Evolutionary conservation across 1,140 invertebrate species (phyloP).

Genomic region (Battus philenor): DNA sequence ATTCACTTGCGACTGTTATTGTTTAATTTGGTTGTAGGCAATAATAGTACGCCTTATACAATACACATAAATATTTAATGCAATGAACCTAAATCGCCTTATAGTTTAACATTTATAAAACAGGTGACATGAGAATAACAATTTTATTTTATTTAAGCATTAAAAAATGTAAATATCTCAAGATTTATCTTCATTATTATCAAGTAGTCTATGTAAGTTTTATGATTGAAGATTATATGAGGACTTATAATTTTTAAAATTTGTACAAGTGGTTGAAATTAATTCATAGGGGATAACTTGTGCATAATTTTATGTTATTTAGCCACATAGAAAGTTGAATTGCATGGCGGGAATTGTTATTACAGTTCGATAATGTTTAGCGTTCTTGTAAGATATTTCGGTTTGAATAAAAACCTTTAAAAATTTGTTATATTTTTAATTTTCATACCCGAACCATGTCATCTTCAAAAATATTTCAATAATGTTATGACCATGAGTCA

Average conservation of each 20-base stretch:
- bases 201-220: not conserved
- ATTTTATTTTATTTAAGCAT: not conserved
- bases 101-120: too few species aligned
- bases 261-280: not conserved
- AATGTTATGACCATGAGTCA: too few species aligned
- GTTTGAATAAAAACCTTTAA: conserved; percentile 38
- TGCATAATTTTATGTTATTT: conserved; percentile 1
- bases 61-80: too few species aligned
- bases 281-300: not conserved
- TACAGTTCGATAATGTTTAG: conserved; percentile 3
- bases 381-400: conserved; percentile 34
- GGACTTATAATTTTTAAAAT: not conserved
- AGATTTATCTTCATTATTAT: not conserved
- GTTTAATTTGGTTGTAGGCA: too few species aligned
- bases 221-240: too few species aligned
- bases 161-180: not conserved
- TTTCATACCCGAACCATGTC: too few species aligned
- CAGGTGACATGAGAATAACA: not conserved
- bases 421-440: conserved; percentile 10
- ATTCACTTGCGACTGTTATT: too few species aligned
- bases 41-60: too few species aligned
- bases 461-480: too few species aligned
- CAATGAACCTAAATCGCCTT: too few species aligned
- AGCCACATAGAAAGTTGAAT: not conserved
- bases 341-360: not conserved